phyloP scores from a whole-genome alignment of 2,113 vertebrate species.

The Lagopus leucura region DNA sequence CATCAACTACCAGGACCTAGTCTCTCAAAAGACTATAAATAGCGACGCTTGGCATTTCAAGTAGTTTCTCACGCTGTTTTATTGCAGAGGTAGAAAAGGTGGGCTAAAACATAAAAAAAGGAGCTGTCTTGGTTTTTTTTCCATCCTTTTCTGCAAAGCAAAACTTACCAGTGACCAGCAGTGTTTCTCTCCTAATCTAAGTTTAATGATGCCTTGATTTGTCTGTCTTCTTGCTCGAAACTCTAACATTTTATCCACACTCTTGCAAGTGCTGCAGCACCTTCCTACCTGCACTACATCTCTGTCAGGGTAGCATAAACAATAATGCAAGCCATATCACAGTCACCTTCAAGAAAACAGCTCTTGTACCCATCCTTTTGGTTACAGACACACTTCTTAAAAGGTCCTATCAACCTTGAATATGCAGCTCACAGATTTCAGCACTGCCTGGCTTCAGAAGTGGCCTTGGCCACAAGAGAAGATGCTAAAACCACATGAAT shows the following conservation, averaged over 20 bases:
- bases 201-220: not conserved
- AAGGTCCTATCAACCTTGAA: not conserved
- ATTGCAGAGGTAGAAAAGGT: not conserved
- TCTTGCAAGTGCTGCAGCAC: not conserved
- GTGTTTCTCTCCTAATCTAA: not conserved
- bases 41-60: not conserved
- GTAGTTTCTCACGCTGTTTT: not conserved
- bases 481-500: not conserved
- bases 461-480: not conserved
- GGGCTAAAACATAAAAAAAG: not conserved
- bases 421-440: not conserved
- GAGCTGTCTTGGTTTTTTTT: not conserved
- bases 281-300: not conserved
- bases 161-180: not conserved
- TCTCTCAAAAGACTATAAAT: not conserved
- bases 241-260: not conserved
- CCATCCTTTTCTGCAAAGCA: not conserved
- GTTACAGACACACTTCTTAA: not conserved
- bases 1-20: not conserved
- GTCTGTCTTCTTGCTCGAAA: not conserved
- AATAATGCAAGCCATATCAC: not conserved
- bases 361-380: not conserved
- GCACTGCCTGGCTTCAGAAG: not conserved
- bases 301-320: not conserved
- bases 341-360: not conserved